A percentile compares a stretch with the other conserved stretches of the same genome.
Conservation (phyloP, 2,113 vertebrate species). For the Phyllostomus hastatus region DNA sequence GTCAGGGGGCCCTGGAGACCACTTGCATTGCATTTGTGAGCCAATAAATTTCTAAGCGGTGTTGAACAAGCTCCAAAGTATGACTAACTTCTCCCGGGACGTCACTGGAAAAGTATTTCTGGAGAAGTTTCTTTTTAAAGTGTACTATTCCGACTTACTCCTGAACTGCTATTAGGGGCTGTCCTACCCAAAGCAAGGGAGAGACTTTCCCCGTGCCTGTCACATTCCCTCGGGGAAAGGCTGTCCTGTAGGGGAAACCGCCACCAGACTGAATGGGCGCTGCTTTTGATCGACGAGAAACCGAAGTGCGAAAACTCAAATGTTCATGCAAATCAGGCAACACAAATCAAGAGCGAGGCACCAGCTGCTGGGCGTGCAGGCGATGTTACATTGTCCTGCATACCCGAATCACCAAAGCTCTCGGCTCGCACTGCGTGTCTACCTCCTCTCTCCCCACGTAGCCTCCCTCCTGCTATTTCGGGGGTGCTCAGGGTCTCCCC, state of each 20-base stretch:
- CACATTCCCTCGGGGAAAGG: neutral
- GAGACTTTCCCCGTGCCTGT: neutral
- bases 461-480: neutral
- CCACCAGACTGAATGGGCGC: neutral
- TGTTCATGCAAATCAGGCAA: neutral
- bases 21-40: conserved; percentile 4
- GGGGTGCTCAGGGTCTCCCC: neutral
- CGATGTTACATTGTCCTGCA: neutral
- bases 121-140: neutral
- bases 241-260: neutral
- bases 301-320: neutral
- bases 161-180: neutral
- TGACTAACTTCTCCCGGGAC: neutral
- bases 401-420: neutral
- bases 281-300: neutral
- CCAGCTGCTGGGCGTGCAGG: neutral
- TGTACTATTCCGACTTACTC: neutral
- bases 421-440: neutral
- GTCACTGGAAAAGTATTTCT: neutral
- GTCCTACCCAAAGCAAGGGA: neutral
- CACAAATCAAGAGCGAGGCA: neutral
- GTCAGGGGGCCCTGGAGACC: neutral
- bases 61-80: neutral
- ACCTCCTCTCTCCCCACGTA: too few species aligned
- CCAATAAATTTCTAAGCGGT: conserved; percentile 13